These are phyloP conservation scores for Arvicanthis niloticus DNA, from an alignment of 2,113 vertebrate species.

Conservation along the genomic window DNA sequence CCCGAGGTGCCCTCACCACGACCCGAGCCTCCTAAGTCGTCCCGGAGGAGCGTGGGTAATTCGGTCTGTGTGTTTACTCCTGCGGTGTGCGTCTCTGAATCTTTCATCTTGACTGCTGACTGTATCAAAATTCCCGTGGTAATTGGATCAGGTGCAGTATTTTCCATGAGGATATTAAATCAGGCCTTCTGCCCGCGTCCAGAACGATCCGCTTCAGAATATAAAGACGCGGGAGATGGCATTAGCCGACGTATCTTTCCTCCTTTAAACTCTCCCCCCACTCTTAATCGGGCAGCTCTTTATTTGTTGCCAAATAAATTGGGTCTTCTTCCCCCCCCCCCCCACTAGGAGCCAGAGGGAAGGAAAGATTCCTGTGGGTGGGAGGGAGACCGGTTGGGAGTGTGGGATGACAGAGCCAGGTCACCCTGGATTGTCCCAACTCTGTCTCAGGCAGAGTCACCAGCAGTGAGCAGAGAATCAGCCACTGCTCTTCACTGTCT, in stretches of 20 bases:
- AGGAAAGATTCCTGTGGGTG: not conserved
- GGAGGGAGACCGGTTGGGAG: accelerated
- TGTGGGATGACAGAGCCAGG: not conserved
- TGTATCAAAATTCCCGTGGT: slow-evolving; percentile 85
- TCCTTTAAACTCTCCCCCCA: slow-evolving; percentile 71
- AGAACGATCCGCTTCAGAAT: slow-evolving; percentile 75
- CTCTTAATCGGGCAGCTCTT: slow-evolving; percentile 60
- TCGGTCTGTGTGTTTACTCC: slow-evolving; percentile 70
- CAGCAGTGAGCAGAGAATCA: accelerated
- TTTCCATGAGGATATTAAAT: slow-evolving; percentile 85
- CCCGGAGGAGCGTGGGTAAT: slow-evolving; percentile 68
- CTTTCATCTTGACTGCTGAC: slow-evolving; percentile 81
- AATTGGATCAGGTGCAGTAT: slow-evolving; percentile 88
- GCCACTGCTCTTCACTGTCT: accelerated
- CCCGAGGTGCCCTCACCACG: not conserved
- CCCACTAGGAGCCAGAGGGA: not conserved
- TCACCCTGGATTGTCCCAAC: not conserved
- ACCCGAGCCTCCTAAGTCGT: slow-evolving; percentile 28
- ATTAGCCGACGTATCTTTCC: slow-evolving; percentile 71
- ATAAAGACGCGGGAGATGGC: slow-evolving; percentile 79
- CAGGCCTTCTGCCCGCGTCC: slow-evolving; percentile 80
- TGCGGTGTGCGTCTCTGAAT: not conserved
- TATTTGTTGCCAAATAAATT: slow-evolving; percentile 70
- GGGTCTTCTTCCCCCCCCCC: slow-evolving; percentile 47
- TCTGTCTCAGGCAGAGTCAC: not conserved